Evolutionary conservation across 2,113 vertebrate genomes (phyloP), one percentile per base, ranked within the genome.

Genomic region (Trichomycterus rosablanca): DNA sequence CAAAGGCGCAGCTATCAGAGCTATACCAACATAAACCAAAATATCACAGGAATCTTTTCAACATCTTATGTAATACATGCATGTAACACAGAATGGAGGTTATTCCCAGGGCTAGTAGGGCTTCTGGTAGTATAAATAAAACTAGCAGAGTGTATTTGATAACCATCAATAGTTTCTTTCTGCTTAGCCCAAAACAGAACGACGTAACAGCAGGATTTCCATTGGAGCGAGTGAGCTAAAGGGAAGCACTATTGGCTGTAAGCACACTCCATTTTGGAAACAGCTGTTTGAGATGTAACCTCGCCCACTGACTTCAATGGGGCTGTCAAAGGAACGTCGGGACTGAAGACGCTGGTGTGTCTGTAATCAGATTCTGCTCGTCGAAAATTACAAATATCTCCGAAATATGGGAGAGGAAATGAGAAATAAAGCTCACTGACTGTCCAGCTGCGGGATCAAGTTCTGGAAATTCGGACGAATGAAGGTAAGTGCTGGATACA

Each of bases 211-310:
- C 12, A 20, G 61, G 61, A 26, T 30, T 23, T 43, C 9, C 22
- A 55, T 12, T 70, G 68, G 63, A 66, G 67, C 69, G 64, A 72
- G 67, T 66, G 70, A 67, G 72, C 71, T 68, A 39, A 49, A 66
- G 3, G 8, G 12, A 10, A 24, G 63, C 63, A 50, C 79, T 78
- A 87, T 86, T 86, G 85, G 85, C 74, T 78, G 78, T 6, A 7
- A 63, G 74, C 46, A 69, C 82, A 82, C 86, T 86, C 85, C 86
- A 87, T 88, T 86, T 87, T 86, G 84, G 83, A 84, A 88, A 84
- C 86, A 88, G 85, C 84, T 88, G 86, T 86, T 86, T 71, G 65
- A 77, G 82, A 77, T 75, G 69, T 56, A 71, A 73, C 67, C 79
- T 66, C 49, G 40, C 72, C 63, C 59, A 74, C 75, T 77, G 80